Conservation (phyloP, 2,888 invertebrate species). For the Acrobasis repandana region DNA sequence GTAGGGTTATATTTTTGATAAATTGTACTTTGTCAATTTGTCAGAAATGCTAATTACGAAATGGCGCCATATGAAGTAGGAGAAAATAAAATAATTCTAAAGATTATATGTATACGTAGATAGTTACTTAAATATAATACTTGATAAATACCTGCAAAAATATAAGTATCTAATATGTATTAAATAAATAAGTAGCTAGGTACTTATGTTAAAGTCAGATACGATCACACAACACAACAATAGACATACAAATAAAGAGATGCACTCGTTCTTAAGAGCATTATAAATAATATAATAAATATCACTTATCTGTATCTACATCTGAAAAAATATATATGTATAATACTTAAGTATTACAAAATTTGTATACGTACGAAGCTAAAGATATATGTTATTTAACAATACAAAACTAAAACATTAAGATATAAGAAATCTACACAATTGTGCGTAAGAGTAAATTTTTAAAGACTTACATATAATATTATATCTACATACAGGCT, state of each 20-base stretch:
- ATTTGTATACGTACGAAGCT: not conserved
- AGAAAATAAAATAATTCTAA: not conserved
- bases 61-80: not conserved
- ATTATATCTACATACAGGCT: not conserved
- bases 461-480: not conserved
- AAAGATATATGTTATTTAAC: not conserved
- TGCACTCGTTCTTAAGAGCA: slow-evolving; percentile 4
- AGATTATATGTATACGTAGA: not conserved
- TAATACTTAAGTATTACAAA: not conserved
- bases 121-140: not conserved
- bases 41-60: not conserved
- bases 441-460: not conserved
- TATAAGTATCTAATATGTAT: not conserved
- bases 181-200: too few species aligned
- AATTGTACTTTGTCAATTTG: too few species aligned
- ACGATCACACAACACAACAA: not conserved
- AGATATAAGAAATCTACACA: not conserved
- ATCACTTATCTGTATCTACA: not conserved
- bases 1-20: too few species aligned
- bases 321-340: not conserved
- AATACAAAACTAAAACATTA: not conserved
- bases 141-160: not conserved
- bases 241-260: not conserved
- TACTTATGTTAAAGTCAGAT: not conserved
- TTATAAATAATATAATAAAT: not conserved